Base-by-base conservation (phyloP, 1,140 invertebrate genomes). In the Rhizoglyphus robini region DNA sequence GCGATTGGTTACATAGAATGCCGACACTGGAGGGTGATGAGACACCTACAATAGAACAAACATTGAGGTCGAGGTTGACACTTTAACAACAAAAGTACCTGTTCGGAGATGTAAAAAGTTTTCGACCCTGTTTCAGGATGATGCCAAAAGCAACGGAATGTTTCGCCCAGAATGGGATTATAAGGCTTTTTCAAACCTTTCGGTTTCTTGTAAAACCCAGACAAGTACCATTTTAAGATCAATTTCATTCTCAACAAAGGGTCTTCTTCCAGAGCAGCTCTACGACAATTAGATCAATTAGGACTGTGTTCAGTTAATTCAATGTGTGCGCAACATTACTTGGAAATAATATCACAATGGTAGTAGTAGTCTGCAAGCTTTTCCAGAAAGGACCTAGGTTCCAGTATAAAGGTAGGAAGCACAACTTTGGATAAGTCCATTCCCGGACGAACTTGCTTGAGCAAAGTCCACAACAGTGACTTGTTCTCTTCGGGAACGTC, bases 371-470 rank as follows among this genome's bases (percentile, higher is more conserved):
- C 90, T 0, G 87, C 84, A 0, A 95, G 79, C 77, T 94, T 95
- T 74, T 96, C 92, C 15, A 96, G 77, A 75, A 96, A 94, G 1
- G 91, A 95, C 63, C 91, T 77, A 20, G 90, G 90, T 74, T 96
- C 92, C 59, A 96, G 70, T 31, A 82, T 82, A 71, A 82, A 82
- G 4, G 80, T 81, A 0, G 91, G 91, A 51, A 96, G 77, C 8
- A 93, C 90, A 31, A 96, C 91, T 77, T 93, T 91, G 58, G 88
- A 92, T n/a, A 96, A 77, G 78, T 95, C 92, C 91, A 95, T 95
- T 23, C 92, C 91, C 23, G 92, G 92, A 27, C 90, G 80, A 27
- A 80, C 88, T 81, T 96, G 91, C 76, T 95, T 95, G 70, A 96
- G 79, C 20, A 96, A 79, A 71, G 86, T 90, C 90, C 91, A 95